Evolutionary conservation across 2,888 invertebrate genomes (phyloP).

Genomic region (Tolmerus cingulatus): DNA sequence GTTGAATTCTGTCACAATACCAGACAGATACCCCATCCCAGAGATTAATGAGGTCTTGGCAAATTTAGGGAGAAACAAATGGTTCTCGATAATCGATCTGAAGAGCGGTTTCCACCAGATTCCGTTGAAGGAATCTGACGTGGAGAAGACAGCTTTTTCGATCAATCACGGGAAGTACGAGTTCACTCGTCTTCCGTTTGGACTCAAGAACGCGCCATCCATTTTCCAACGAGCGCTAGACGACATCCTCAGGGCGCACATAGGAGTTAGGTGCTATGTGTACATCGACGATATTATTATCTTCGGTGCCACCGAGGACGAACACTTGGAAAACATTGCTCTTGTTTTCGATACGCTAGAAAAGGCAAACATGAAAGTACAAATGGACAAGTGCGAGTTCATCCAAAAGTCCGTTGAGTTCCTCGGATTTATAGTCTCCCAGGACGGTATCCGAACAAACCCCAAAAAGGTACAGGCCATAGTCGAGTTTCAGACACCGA

Average conservation of each 20-base stretch:
- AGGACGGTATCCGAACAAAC: background rate
- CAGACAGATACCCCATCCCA: background rate
- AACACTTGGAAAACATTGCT: background rate
- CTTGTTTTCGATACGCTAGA: background rate
- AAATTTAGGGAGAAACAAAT: background rate
- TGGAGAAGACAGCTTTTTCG: too few relatives aligned
- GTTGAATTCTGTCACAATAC: background rate
- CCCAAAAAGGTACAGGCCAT: background rate
- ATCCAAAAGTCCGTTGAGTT: background rate
- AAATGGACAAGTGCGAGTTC: background rate
- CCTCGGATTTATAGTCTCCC: background rate
- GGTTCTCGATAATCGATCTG: background rate
- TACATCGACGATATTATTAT: background rate
- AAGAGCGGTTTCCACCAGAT: background rate
- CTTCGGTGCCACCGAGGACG: background rate
- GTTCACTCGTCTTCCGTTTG: too few relatives aligned
- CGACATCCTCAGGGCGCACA: background rate
- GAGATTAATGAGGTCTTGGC: background rate
- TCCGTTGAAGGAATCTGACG: background rate
- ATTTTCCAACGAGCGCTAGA: background rate
- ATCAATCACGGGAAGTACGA: too few relatives aligned
- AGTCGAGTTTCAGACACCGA: background rate
- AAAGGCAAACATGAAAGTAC: background rate
- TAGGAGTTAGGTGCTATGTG: background rate
- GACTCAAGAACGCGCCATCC: too few relatives aligned